phyloP scores from a whole-genome alignment of 2,797 vertebrate genomes.

The Phataginus tetradactyla region DNA sequence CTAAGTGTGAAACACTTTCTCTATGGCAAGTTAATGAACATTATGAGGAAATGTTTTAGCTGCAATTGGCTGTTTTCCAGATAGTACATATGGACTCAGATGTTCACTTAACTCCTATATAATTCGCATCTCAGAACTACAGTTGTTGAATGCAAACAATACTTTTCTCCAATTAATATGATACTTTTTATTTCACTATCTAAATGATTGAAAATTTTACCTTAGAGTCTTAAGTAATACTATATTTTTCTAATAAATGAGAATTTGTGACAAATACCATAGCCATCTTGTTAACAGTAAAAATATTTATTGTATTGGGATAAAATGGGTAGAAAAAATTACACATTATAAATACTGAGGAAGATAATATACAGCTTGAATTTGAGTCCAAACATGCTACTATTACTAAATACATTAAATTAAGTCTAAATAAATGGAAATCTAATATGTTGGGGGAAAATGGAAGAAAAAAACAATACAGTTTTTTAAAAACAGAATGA shows the following conservation, averaged over 20 bases:
- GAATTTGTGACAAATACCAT: neutral
- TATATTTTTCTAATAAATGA: neutral
- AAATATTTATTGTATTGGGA: neutral
- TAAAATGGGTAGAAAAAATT: constrained; percentile 9
- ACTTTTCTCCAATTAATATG: constrained; percentile 19
- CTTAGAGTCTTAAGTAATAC: neutral
- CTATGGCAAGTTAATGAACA: constrained; percentile 47
- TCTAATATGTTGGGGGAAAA: neutral
- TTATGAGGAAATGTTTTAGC: constrained; percentile 57
- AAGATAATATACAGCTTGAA: neutral
- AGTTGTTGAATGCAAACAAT: neutral
- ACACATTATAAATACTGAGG: neutral
- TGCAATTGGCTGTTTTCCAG: constrained; percentile 56
- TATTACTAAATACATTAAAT: neutral
- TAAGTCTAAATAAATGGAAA: constrained; percentile 55
- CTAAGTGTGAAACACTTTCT: constrained; percentile 67
- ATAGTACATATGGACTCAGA: constrained; percentile 29
- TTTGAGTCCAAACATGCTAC: neutral
- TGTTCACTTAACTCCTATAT: neutral
- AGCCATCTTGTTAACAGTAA: neutral
- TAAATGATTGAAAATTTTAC: neutral
- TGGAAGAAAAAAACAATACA: neutral
- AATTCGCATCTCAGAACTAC: neutral
- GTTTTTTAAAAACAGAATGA: neutral
- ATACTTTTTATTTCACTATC: neutral